Conservation (phyloP, 2,888 invertebrate species). For the Lamproptera curius region DNA sequence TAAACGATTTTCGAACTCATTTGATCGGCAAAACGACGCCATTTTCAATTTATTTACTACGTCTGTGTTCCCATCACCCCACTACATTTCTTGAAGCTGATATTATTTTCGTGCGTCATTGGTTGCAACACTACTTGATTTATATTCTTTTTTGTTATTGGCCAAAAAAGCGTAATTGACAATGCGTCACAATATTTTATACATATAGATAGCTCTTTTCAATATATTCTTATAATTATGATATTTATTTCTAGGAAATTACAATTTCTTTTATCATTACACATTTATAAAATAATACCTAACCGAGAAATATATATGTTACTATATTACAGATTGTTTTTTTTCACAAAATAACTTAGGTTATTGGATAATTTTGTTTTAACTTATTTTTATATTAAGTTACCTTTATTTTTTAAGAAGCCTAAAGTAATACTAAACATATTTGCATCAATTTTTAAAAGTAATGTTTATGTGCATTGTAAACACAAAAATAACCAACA, state of each 20-base stretch:
- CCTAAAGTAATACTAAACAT: too few relatives aligned
- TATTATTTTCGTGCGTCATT: constrained; percentile 2
- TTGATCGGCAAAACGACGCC: constrained; percentile 73
- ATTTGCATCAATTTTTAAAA: too few relatives aligned
- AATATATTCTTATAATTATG: constrained; percentile 18
- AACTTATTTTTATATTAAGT: too few relatives aligned
- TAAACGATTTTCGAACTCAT: constrained; percentile 54
- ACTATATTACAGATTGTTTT: too few relatives aligned
- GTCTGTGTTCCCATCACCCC: constrained; percentile 28
- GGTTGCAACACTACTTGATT: constrained; percentile 4
- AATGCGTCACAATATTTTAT: constrained; percentile 7
- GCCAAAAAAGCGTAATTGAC: constrained; percentile 5
- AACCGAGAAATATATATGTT: too few relatives aligned
- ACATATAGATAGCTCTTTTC: constrained; percentile 23
- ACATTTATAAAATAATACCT: too few relatives aligned
- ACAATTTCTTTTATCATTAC: too few relatives aligned
- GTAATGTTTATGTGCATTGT: too few relatives aligned
- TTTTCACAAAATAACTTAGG: too few relatives aligned
- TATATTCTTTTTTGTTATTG: constrained; percentile 9
- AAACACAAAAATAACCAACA: too few relatives aligned
- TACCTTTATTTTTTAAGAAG: too few relatives aligned
- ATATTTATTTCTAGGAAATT: constrained; percentile 17
- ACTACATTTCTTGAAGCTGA: constrained; percentile 24
- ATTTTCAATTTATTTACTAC: constrained; percentile 62
- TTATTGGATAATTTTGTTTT: too few relatives aligned